phyloP scores from a whole-genome alignment of 35 echinoderm and acorn worm species.

The Diadema setosum region DNA sequence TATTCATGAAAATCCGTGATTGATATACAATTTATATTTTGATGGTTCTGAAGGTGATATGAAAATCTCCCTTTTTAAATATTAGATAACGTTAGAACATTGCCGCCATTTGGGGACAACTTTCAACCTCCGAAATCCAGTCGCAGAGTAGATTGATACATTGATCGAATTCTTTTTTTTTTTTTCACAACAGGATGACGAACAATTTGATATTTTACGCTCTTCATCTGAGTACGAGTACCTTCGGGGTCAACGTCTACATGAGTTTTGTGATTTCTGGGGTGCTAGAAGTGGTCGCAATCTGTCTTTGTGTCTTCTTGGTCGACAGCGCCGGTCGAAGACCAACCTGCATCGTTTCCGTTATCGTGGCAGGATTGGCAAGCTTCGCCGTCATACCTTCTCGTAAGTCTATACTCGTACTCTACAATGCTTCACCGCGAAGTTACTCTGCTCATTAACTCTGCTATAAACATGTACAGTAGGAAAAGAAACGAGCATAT shows the following conservation, averaged over 20 bases:
- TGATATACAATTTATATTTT: too few species aligned
- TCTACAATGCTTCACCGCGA: too few species aligned
- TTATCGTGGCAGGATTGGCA: conserved; percentile 28
- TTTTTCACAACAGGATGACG: conserved; percentile 36
- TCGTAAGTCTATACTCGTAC: background rate
- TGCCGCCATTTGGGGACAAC: too few species aligned
- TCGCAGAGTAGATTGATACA: too few species aligned
- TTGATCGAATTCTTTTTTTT: background rate
- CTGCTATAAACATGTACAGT: too few species aligned
- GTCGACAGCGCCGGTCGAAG: conserved; percentile 40
- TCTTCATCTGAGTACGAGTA: conserved; percentile 44
- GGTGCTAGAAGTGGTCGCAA: conserved; percentile 51
- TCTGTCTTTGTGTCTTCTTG: background rate
- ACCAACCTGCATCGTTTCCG: background rate
- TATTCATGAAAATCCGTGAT: too few species aligned
- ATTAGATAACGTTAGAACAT: too few species aligned
- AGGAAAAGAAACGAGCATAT: too few species aligned
- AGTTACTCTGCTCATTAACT: too few species aligned
- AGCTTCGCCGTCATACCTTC: conserved; percentile 17
- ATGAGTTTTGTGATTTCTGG: conserved; percentile 58
- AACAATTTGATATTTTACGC: conserved; percentile 70
- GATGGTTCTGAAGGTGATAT: too few species aligned
- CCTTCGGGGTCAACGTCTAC: conserved; percentile 61
- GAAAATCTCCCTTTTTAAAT: too few species aligned
- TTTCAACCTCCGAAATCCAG: too few species aligned